phyloP scores from a whole-genome alignment of 2,797 vertebrate genomes.

The Myotis myotis region DNA sequence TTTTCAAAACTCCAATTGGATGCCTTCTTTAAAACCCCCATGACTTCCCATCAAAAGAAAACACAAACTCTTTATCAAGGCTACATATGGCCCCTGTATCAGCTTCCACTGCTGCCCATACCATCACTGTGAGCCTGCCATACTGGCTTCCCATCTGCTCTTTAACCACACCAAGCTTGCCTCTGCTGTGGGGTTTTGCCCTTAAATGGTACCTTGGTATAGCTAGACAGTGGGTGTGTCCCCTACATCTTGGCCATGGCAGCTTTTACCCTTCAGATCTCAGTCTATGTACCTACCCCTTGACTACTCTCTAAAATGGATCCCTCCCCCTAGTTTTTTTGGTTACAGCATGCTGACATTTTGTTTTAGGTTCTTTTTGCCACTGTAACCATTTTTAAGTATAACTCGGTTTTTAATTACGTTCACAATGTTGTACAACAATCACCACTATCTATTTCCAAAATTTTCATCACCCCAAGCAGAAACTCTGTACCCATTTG shows the following conservation, averaged over 20 bases:
- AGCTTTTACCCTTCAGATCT: background rate
- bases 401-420: background rate
- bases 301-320: background rate
- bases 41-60: conserved; percentile 2
- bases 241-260: background rate
- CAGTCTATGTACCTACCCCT: background rate
- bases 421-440: background rate
- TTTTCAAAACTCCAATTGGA: background rate
- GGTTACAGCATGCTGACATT: background rate
- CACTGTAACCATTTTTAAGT: conserved; percentile 16
- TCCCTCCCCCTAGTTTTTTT: background rate
- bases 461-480: background rate
- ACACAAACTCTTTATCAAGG: conserved; percentile 23
- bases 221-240: background rate
- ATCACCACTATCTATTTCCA: background rate
- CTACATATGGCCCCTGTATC: background rate
- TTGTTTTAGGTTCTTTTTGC: background rate
- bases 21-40: conserved; percentile 23
- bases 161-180: background rate
- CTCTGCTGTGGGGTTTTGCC: background rate
- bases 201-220: background rate
- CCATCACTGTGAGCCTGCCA: background rate
- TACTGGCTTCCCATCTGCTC: background rate
- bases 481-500: background rate
- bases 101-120: background rate